Conservation (phyloP, 2,888 invertebrate genomes). For the Idaea biselata region DNA sequence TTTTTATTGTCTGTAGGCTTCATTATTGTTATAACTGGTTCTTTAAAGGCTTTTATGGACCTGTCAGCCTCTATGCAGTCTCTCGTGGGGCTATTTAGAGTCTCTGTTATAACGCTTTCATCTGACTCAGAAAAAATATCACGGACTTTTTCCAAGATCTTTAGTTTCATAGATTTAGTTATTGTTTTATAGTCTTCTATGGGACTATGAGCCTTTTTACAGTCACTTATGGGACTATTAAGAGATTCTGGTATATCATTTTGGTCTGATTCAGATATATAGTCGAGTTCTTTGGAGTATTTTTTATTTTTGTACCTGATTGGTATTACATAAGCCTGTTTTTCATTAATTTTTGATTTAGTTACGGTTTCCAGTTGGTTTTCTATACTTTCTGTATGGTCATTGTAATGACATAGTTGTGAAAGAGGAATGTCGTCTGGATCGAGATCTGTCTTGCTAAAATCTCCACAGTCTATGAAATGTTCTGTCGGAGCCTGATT, state of each 20-base stretch:
- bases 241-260: neutral
- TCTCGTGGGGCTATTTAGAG: neutral
- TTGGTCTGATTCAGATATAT: neutral
- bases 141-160: neutral
- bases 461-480: constrained; percentile 48
- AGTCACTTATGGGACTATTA: neutral
- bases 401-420: constrained; percentile 31
- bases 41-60: too few species aligned
- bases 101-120: neutral
- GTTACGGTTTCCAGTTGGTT: neutral
- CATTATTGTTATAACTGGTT: neutral
- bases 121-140: neutral
- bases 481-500: constrained; percentile 32
- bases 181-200: neutral
- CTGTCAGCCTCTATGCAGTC: neutral
- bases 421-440: constrained; percentile 49
- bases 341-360: neutral
- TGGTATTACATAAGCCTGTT: neutral
- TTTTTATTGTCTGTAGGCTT: neutral
- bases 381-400: neutral
- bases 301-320: neutral
- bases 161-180: neutral
- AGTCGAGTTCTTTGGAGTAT: neutral
- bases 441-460: constrained; percentile 40
- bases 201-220: neutral